Evolutionary conservation across 2,113 vertebrate species (phyloP).

Genomic region (Engystomops pustulosus): DNA sequence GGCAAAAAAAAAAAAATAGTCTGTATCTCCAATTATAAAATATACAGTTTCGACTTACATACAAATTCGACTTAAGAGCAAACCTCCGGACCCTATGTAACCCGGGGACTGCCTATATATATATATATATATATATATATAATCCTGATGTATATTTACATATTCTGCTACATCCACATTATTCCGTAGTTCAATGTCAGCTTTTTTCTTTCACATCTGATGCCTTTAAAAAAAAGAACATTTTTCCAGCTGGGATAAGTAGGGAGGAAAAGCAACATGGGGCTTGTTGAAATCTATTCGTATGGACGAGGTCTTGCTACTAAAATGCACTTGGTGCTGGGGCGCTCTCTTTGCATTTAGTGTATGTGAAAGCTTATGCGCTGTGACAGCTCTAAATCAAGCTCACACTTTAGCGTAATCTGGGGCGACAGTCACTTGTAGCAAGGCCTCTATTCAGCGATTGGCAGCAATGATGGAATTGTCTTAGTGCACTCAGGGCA

Average conservation of each 20-base stretch:
- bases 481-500: conserved; percentile 14
- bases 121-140: no score
- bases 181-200: not conserved
- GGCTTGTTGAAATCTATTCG: conserved; percentile 40
- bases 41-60: no score
- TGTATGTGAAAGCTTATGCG: conserved; percentile 9
- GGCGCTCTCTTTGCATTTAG: conserved; percentile 27
- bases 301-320: conserved; percentile 32
- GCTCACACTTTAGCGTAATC: conserved; percentile 39
- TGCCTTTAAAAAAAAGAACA: not conserved
- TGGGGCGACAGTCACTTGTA: conserved; percentile 56
- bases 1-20: no score
- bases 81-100: no score
- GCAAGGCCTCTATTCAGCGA: not conserved
- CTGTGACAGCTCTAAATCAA: conserved; percentile 52
- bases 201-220: not conserved
- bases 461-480: conserved; percentile 24
- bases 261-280: not conserved
- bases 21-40: no score
- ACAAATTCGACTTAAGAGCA: no score
- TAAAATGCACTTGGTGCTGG: conserved; percentile 13
- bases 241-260: conserved; percentile 4
- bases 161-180: not conserved
- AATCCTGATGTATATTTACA: no score
- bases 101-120: no score